Evolutionary conservation across 2,888 invertebrate species (phyloP).

Genomic region (Coenonympha arcania): DNA sequence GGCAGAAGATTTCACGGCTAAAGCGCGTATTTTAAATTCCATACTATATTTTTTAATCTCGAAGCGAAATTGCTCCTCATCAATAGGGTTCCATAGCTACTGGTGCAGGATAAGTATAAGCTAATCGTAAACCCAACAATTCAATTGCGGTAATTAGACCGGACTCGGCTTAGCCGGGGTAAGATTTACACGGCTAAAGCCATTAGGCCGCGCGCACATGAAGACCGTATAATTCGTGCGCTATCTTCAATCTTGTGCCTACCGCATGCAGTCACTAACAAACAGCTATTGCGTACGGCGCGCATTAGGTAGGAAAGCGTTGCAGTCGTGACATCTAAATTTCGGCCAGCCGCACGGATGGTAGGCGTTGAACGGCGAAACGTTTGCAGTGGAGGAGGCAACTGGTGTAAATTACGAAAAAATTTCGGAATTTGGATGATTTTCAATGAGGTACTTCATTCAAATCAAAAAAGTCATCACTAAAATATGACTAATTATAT

Average conservation of each 20-base stretch:
- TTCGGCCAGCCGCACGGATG: conserved; percentile 63
- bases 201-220: conserved; percentile 41
- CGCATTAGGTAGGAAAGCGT: conserved; percentile 63
- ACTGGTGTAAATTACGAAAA: too few species aligned
- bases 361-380: conserved; percentile 20
- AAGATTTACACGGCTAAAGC: conserved; percentile 38
- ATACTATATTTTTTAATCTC: too few species aligned
- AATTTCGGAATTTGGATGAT: too few species aligned
- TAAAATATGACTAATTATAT: too few species aligned
- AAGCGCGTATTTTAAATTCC: too few species aligned
- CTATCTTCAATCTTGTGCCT: conserved; percentile 68
- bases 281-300: conserved; percentile 60
- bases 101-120: too few species aligned
- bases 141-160: conserved; percentile 19
- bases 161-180: conserved; percentile 22
- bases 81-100: too few species aligned
- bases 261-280: conserved; percentile 59
- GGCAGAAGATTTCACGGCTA: conserved; percentile 34
- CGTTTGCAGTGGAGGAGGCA: not conserved
- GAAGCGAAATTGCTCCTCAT: too few species aligned
- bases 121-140: not conserved
- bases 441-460: too few species aligned
- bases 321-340: conserved; percentile 72
- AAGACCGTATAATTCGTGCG: conserved; percentile 56
- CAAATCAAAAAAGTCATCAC: too few species aligned